Evolutionary conservation across 2,888 invertebrate species (phyloP), one percentile per base, ranked within the genome.

Genomic region (Diarsia rubi): DNA sequence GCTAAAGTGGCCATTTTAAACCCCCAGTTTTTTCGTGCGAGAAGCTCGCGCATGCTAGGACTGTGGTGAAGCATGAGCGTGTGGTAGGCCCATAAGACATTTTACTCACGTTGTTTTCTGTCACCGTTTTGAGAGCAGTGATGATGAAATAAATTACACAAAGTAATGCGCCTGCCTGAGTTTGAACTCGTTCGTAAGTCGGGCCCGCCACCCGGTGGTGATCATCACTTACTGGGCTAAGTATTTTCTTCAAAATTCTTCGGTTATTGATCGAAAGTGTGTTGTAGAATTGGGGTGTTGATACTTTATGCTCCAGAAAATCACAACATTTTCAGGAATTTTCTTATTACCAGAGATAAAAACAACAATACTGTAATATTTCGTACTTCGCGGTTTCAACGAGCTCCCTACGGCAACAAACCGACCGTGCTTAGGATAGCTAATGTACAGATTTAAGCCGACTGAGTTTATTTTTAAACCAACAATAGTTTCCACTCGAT

Each of bases 401-500:
- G 69, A 73, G 74, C 66, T 54, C 69, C 83, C 73, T 69, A 60
- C 57, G 79, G 27, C 59, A 70, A 42, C 84, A 63, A 84, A 75
- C 54, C 64, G 70, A 65, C 81, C 66, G 81, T 83, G 68, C 57
- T 84, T 81, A 62, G 64, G 75, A 69, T 52, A 62, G 63, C 81
- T 84, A 75, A 82, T 82, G 82, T 63, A 69, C 82, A 67, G 72
- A 62, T 75, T 81, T 72, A 81, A 70, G 68, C 52, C 60, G 19
- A 62, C 31, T 24, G 59, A 75, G 69, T 72, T 72, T 82, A 81
- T 84, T 81, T 82, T 84, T 24, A 69, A 81, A 76, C 71, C 69
- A 67, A 76, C 82, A 71, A 84, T 76, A 84, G 82, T 72, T 84
- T 81, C 69, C 84, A 69, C 71, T 64, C 77, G 59, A 76, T 76